phyloP scores from a whole-genome alignment of 1,140 invertebrate genomes.

The Watersipora subatra region DNA sequence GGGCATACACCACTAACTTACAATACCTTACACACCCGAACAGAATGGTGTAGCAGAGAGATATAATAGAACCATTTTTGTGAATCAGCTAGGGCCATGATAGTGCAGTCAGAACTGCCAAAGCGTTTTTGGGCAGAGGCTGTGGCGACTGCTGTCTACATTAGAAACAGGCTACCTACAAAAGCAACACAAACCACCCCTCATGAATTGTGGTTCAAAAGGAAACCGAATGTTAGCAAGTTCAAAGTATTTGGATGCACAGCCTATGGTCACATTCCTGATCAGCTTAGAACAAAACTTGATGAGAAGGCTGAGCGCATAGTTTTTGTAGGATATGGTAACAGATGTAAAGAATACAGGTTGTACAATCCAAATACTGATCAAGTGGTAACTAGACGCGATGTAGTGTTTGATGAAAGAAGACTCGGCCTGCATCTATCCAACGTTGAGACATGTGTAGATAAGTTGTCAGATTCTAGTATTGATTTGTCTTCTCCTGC shows the following conservation, averaged over 20 bases:
- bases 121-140: slow-evolving; percentile 41
- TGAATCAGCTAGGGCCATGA: too few species aligned
- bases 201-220: too few species aligned
- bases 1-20: slow-evolving; percentile 42
- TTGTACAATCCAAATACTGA: slow-evolving; percentile 40
- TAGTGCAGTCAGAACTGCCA: slow-evolving; percentile 26
- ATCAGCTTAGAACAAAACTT: too few species aligned
- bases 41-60: slow-evolving; percentile 44
- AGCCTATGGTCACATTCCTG: slow-evolving; percentile 34
- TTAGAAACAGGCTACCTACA: too few species aligned
- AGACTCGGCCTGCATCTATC: too few species aligned
- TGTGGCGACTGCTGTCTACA: too few species aligned
- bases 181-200: too few species aligned
- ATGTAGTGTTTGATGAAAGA: slow-evolving; percentile 30
- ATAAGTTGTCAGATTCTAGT: neutral
- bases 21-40: slow-evolving; percentile 40
- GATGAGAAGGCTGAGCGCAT: too few species aligned
- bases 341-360: slow-evolving; percentile 8
- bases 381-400: slow-evolving; percentile 38
- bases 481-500: too few species aligned
- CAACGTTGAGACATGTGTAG: too few species aligned
- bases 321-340: slow-evolving; percentile 35
- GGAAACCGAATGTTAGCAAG: too few species aligned
- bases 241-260: too few species aligned
- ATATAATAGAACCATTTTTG: slow-evolving; percentile 35